phyloP scores from a whole-genome alignment of 1,140 invertebrate species.

The Lordiphosa collinella region DNA sequence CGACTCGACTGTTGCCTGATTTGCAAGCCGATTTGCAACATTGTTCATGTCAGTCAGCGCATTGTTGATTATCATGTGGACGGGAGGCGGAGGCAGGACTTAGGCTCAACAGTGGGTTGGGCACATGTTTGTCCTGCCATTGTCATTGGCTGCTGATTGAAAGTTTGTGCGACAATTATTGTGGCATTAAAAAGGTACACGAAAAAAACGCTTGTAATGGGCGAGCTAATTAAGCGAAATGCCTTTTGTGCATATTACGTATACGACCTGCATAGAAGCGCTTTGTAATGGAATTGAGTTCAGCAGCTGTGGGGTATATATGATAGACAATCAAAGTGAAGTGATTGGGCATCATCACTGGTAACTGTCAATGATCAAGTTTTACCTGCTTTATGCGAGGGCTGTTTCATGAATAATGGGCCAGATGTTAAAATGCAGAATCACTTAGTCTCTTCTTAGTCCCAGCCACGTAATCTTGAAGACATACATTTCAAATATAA shows the following conservation, averaged over 20 bases:
- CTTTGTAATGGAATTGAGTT: no score
- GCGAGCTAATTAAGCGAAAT: conserved; percentile 54
- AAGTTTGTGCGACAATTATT: conserved; percentile 72
- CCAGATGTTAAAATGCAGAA: no score
- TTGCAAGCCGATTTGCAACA: conserved; percentile 70
- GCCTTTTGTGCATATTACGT: conserved; percentile 5
- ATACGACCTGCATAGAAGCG: not conserved
- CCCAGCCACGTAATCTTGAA: no score
- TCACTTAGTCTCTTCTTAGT: no score
- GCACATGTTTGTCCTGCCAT: conserved; percentile 41
- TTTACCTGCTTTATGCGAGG: no score
- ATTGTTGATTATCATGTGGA: conserved; percentile 59
- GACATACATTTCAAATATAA: no score
- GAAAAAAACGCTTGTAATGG: conserved; percentile 29
- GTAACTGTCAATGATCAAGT: no score
- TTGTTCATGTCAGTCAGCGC: conserved; percentile 69
- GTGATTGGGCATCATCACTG: no score
- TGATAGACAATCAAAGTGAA: no score
- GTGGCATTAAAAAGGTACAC: conserved; percentile 47
- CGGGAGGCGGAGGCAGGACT: conserved; percentile 15
- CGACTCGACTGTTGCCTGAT: conserved; percentile 42
- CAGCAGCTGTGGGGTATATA: no score
- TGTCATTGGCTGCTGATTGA: conserved; percentile 55
- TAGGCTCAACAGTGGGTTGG: conserved; percentile 14
- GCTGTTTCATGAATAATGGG: no score